Evolutionary conservation across 2,888 invertebrate species (phyloP), one percentile per base, ranked within the genome.

Genomic region (Polydrusus cervinus): DNA sequence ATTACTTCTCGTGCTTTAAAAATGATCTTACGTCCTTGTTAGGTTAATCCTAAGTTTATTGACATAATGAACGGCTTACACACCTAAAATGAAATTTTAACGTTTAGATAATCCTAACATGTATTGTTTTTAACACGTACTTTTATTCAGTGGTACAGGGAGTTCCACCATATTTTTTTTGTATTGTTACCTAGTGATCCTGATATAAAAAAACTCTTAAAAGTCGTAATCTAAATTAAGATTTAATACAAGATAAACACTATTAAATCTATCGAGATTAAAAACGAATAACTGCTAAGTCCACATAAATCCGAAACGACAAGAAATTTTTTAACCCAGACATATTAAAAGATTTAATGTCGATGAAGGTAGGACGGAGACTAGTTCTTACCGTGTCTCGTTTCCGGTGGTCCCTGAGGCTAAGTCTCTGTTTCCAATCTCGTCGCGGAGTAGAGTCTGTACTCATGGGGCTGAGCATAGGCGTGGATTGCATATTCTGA

Each of bases 361-460:
- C 25, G 25, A 1, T 3, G n/a, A 45, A n/a, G n/a, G 13, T 16
- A n/a, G n/a, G 8, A 45, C 9, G 8, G 25, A 25, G 14, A 45
- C 30, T 40, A 62, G 14, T 45, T 65, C 83, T 82, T 81, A 84
- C 84, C 80, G 81, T 80, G 73, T 89, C 90, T 38, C 89, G 90
- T 55, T 92, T 90, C 74, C 92, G 90, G 83, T 92, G 91, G 81
- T 92, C 93, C 78, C 94, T 90, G 65, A 94, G 89, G 79, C 94
- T 94, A 79, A 94, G 89, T 78, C 93, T 88, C 87, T 92, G 91
- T 86, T 92, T 92, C 94, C 94, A 94, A 82, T 93, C 93, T 72
- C 92, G 89, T 79, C 82, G 82, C 80, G 91, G 88, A 74, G 83
- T 78, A 11, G 90, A 89, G 82, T 93, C 93, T 74, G 91, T 91